Evolutionary conservation across 1,140 invertebrate genomes (phyloP).

Genomic region (Hylaeus anthracinus): DNA sequence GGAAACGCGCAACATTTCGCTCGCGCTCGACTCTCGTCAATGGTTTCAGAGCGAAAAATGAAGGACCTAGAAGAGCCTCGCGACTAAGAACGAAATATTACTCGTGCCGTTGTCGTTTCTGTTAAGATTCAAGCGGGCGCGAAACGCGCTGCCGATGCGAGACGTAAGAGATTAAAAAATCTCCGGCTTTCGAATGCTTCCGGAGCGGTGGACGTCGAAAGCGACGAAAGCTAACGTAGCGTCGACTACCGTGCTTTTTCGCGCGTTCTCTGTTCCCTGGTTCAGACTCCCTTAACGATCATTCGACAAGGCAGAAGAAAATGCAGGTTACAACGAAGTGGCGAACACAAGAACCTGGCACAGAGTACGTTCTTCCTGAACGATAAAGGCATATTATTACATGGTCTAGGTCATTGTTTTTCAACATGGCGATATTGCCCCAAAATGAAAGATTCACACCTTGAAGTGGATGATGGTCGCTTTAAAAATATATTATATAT

Average conservation of each 20-base stretch:
- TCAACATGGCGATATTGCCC: too few relatives aligned
- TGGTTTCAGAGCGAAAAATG: neutral
- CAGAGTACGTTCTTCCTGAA: neutral
- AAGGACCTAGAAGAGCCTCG: neutral
- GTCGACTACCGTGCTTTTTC: neutral
- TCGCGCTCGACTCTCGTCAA: neutral
- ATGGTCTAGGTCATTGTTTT: too few relatives aligned
- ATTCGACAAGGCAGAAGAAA: neutral
- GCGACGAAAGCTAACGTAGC: neutral
- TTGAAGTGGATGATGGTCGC: too few relatives aligned
- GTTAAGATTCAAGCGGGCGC: neutral
- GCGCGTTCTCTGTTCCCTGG: neutral
- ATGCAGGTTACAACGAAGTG: neutral
- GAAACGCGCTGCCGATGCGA: neutral
- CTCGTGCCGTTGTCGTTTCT: conserved; percentile 13
- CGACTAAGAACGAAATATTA: conserved; percentile 4
- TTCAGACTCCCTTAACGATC: neutral
- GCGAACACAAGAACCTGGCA: neutral
- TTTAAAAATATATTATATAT: too few relatives aligned
- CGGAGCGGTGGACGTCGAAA: neutral
- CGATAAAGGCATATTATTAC: too few relatives aligned
- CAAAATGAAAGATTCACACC: too few relatives aligned
- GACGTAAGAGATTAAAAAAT: conserved; percentile 46
- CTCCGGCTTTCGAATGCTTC: conserved; percentile 13
- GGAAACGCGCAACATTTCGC: neutral